Evolutionary conservation across 2,797 vertebrate genomes (phyloP), one percentile per base, ranked within the genome.

Genomic region (Sorex maritimensis): DNA sequence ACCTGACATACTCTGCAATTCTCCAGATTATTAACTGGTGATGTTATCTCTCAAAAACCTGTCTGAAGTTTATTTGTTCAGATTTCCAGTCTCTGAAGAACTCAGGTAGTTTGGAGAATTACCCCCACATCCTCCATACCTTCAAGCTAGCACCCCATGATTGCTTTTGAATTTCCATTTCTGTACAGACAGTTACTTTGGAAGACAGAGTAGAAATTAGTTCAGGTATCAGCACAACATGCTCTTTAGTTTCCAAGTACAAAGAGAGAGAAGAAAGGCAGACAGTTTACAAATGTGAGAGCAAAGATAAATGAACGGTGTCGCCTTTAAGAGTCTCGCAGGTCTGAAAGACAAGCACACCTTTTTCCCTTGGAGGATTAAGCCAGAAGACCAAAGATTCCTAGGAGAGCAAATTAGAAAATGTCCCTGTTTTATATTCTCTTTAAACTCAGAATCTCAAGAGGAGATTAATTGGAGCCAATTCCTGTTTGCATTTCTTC

Each of bases 401-500:
- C 34, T 67, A 2, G 5, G 26, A 78, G 19, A 63, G 41, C 24
- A 83, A 44, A 49, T 28, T 91, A 58, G 63, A 80, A n/a, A 24
- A 6, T 34, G 46, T 65, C 44, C 28, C 21, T 74, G 14, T 28
- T 95, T 93, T 73, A 46, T 55, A 81, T 28, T 95, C 81, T 82
- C 13, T 75, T 82, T 91, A 74, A 93, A 82, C 17, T 71, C 80
- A 41, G 38, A 94, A 77, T 77, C 78, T 94, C 55, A 65, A 89
- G 58, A 79, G 65, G 28, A 95, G 73, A 80, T 91, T 90, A 86
- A 81, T 74, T 81, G 86, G 19, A 80, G 68, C 30, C 78, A 91
- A 30, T 89, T 87, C 84, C 61, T 94, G 24, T 93, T 94, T 83
- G 72, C 85, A 46, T 58, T 81, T 79, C 44, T 44, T 69, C 86